A percentile compares a stretch with the other conserved stretches of the same genome.
Evolutionary conservation across 2,113 vertebrate species (phyloP).

Genomic region (Polyodon spathula): DNA sequence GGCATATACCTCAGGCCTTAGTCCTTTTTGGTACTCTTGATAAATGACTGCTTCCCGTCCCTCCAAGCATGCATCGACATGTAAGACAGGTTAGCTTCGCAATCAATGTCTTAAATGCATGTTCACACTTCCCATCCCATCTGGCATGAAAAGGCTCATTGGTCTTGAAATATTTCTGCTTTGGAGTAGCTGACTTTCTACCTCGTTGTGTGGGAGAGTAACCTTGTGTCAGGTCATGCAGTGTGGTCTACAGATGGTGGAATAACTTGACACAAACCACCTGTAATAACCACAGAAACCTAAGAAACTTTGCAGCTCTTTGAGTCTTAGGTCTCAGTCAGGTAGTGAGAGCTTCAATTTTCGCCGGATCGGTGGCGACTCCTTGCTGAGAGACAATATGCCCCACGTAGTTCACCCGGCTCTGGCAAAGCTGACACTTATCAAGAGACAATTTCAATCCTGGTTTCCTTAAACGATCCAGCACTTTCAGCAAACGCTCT

Average conservation of each 20-base stretch:
- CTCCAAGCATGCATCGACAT: background rate
- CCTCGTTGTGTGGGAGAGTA: too few species aligned
- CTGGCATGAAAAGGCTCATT: too few species aligned
- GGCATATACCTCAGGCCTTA: background rate
- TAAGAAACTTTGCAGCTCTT: background rate
- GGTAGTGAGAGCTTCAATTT: constrained; percentile 7
- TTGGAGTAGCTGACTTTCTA: too few species aligned
- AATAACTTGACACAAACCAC: constrained; percentile 11
- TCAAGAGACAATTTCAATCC: constrained; percentile 17
- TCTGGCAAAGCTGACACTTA: constrained; percentile 13
- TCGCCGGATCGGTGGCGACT: constrained; percentile 7
- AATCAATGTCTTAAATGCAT: too few species aligned
- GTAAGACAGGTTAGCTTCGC: background rate
- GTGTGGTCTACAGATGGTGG: background rate
- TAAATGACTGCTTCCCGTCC: background rate
- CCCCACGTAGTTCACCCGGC: constrained; percentile 7
- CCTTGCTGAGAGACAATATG: constrained; percentile 10
- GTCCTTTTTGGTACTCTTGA: background rate
- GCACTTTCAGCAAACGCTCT: constrained; percentile 14
- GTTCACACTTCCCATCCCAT: too few species aligned
- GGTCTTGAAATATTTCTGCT: too few species aligned
- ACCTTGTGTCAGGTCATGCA: too few species aligned
- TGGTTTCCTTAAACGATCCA: constrained; percentile 13
- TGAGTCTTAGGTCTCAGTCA: constrained; percentile 3
- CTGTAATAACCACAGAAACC: constrained; percentile 15